Conservation (phyloP, 2,797 vertebrate genomes). For the Peromyscus melanophrys region DNA sequence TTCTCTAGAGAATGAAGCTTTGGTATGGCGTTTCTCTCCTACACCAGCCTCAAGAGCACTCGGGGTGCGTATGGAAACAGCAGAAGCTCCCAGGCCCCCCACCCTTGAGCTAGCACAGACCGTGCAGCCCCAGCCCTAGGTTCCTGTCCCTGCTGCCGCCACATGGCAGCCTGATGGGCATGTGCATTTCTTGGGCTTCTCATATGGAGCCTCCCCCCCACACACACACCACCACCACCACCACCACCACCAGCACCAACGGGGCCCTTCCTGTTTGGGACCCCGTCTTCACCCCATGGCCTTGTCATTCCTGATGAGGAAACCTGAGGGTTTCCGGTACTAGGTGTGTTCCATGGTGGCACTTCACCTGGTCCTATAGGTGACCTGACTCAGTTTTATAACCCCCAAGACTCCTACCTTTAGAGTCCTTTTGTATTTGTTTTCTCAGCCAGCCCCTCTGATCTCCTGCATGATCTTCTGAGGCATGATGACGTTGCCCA, state of each 20-base stretch:
- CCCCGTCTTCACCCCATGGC: neutral
- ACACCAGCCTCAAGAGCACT: neutral
- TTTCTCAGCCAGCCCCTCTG: neutral
- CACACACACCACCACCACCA: too few relatives aligned
- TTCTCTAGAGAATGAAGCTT: neutral
- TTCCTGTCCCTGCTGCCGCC: neutral
- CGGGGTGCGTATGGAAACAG: neutral
- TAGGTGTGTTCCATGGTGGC: neutral
- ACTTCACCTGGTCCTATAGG: neutral
- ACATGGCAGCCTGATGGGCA: neutral
- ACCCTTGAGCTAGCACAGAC: neutral
- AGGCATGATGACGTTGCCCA: neutral
- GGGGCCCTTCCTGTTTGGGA: neutral
- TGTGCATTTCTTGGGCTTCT: neutral
- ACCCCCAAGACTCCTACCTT: neutral
- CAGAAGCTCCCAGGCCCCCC: too few relatives aligned
- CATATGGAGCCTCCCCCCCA: neutral
- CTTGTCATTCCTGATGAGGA: neutral
- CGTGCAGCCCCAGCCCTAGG: neutral
- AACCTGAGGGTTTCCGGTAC: neutral
- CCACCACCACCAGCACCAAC: accelerated
- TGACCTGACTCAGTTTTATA: neutral
- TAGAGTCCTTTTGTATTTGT: neutral
- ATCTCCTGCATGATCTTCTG: neutral
- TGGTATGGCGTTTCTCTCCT: neutral